Conservation (phyloP, 2,113 vertebrate species). For the Falco punctatus region DNA sequence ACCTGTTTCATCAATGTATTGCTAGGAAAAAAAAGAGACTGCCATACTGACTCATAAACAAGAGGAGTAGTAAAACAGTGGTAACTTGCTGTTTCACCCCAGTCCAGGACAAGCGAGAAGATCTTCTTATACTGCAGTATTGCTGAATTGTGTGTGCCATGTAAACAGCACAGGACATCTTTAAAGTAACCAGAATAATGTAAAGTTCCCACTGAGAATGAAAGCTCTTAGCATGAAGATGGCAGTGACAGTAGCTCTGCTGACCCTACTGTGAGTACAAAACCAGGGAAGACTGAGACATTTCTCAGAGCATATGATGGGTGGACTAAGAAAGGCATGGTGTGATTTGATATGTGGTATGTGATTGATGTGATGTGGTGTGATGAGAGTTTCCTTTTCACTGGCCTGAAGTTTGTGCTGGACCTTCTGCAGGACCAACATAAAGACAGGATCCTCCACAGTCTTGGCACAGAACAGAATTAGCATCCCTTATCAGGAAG, state of each 20-base stretch:
- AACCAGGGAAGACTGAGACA: not conserved
- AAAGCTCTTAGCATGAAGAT: not conserved
- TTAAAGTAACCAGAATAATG: not conserved
- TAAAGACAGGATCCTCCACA: not conserved
- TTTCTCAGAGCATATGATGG: not conserved
- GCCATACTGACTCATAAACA: not conserved
- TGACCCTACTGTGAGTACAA: not conserved
- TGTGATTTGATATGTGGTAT: not conserved
- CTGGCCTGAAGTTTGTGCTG: not conserved
- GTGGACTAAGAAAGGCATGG: not conserved
- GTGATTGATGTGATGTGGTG: not conserved
- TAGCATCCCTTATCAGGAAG: not conserved
- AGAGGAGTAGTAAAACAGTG: not conserved
- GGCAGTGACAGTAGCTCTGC: not conserved
- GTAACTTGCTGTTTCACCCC: not conserved
- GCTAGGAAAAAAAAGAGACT: not conserved
- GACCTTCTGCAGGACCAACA: not conserved
- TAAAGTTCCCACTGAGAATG: not conserved
- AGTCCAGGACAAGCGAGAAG: not conserved
- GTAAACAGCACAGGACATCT: not conserved
- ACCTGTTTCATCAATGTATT: not conserved
- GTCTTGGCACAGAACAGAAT: not conserved
- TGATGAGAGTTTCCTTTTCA: not conserved
- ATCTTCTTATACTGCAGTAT: not conserved
- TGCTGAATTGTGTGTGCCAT: not conserved